Conservation (phyloP, 2,113 vertebrate species). For the Stigmatopora argus region DNA sequence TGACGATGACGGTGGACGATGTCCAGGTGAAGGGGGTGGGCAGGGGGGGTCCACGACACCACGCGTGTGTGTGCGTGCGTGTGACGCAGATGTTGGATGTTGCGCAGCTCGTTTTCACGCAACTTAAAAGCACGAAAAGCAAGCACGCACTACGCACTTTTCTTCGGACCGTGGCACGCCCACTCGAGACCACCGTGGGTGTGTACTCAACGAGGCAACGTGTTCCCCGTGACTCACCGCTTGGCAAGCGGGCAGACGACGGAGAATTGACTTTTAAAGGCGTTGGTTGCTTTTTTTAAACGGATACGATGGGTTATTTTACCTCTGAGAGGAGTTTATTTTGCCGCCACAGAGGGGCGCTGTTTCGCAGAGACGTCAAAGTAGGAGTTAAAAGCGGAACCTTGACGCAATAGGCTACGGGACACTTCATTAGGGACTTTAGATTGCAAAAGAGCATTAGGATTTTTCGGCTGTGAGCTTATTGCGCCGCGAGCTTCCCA, state of each 20-base stretch:
- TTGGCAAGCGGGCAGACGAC: neutral
- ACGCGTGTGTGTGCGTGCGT: neutral
- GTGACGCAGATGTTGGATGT: conserved; percentile 18
- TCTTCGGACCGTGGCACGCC: conserved; percentile 68
- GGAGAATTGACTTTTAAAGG: neutral
- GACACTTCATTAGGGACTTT: no score
- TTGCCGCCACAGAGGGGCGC: conserved; percentile 62
- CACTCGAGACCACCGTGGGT: conserved; percentile 61
- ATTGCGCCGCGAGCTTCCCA: no score
- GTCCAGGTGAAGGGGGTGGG: conserved; percentile 3
- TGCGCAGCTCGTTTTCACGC: conserved; percentile 32
- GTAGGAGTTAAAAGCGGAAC: neutral
- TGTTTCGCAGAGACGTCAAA: conserved; percentile 20
- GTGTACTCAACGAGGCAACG: neutral
- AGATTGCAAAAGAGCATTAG: no score
- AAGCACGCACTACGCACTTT: conserved; percentile 75
- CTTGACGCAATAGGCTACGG: neutral
- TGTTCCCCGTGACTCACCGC: neutral
- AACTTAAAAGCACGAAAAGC: conserved; percentile 10
- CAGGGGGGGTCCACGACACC: neutral
- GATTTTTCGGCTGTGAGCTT: neutral
- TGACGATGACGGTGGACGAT: conserved; percentile 49
- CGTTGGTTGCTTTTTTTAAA: conserved; percentile 21
- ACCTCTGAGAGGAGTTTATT: conserved; percentile 52
- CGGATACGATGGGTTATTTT: conserved; percentile 17